These are phyloP conservation scores for Isichthys henryi DNA, from an alignment of 2,113 vertebrate genomes.

Conservation along the genomic window DNA sequence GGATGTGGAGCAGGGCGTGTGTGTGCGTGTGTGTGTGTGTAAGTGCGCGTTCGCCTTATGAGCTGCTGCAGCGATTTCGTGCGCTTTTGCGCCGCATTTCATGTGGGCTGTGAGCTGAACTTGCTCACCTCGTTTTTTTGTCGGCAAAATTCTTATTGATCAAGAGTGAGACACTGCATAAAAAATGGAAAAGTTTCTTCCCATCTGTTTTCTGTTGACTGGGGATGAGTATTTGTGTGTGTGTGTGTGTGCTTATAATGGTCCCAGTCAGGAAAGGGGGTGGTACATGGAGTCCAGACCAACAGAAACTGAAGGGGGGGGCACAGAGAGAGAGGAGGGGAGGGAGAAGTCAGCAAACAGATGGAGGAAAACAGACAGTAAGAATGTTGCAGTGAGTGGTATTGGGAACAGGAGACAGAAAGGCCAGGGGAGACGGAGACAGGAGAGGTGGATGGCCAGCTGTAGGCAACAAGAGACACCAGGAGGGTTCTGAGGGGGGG, in stretches of 20 bases:
- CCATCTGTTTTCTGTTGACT: slow-evolving; percentile 5
- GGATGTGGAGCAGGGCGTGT: background rate
- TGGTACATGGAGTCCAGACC: background rate
- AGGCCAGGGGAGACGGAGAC: background rate
- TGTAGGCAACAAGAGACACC: background rate
- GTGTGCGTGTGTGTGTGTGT: background rate
- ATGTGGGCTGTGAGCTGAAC: background rate
- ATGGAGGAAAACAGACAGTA: background rate
- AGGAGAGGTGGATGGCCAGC: background rate
- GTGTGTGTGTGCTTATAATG: background rate
- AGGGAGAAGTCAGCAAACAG: background rate
- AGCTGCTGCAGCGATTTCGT: background rate
- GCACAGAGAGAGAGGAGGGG: background rate
- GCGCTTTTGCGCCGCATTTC: background rate
- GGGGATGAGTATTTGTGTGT: background rate
- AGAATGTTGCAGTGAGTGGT: background rate
- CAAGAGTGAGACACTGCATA: background rate
- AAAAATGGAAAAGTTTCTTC: slow-evolving; percentile 9
- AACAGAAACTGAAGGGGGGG: background rate
- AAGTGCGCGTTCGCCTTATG: background rate
- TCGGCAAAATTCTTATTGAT: slow-evolving; percentile 13
- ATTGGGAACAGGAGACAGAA: background rate
- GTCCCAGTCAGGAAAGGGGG: background rate
- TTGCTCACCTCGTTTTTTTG: background rate
- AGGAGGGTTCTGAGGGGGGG: background rate